Conservation (phyloP, 1,140 invertebrate species). For the Brachionus sp. region DNA sequence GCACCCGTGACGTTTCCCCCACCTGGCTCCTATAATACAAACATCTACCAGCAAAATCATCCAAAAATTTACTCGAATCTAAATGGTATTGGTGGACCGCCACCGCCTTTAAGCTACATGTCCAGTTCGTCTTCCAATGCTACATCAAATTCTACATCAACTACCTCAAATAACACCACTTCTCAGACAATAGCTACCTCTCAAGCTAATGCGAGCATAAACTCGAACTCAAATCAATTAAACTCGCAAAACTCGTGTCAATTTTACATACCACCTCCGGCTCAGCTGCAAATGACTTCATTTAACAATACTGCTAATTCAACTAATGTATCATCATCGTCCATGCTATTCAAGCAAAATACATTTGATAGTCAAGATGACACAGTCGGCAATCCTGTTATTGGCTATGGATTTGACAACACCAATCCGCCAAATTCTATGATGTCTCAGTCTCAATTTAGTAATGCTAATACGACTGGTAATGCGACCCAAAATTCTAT, state of each 20-base stretch:
- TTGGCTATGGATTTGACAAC: neutral
- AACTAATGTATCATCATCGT: slow-evolving; percentile 17
- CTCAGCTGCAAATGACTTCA: slow-evolving; percentile 29
- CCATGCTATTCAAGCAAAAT: slow-evolving; percentile 5
- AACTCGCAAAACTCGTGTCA: slow-evolving; percentile 4
- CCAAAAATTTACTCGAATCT: slow-evolving; percentile 30
- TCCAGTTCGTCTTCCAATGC: slow-evolving; percentile 44
- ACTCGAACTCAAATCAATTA: neutral
- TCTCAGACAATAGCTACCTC: slow-evolving; percentile 4
- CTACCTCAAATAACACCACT: slow-evolving; percentile 32
- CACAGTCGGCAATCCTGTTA: neutral
- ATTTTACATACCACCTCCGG: slow-evolving; percentile 9
- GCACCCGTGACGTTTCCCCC: slow-evolving; percentile 20
- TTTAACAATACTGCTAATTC: neutral
- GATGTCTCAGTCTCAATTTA: slow-evolving; percentile 9
- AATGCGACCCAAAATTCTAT: neutral
- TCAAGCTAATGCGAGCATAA: neutral
- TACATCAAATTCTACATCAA: slow-evolving; percentile 30
- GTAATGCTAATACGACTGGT: neutral
- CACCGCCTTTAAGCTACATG: slow-evolving; percentile 21
- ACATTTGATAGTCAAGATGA: slow-evolving; percentile 22
- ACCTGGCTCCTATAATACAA: neutral
- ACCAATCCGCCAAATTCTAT: slow-evolving; percentile 2
- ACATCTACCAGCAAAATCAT: slow-evolving; percentile 9
- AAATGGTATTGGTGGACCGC: slow-evolving; percentile 39